A percentile compares a stretch with the other conserved stretches of the same genome.
Evolutionary conservation across 2,888 invertebrate genomes (phyloP).

Genomic region (Callosobruchus maculatus): DNA sequence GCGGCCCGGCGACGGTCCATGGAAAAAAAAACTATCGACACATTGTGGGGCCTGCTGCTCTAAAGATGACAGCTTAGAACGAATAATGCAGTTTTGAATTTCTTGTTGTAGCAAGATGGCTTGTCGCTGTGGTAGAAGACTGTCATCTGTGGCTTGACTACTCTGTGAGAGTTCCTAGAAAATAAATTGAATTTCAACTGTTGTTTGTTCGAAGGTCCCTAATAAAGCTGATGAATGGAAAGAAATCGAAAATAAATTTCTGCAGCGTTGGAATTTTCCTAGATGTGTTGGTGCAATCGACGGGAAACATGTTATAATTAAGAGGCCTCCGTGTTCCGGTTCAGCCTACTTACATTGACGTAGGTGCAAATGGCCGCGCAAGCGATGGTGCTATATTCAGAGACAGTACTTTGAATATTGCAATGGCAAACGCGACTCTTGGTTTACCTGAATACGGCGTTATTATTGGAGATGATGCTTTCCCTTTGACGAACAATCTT

Average conservation of each 20-base stretch:
- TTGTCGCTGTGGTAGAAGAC: constrained; percentile 1
- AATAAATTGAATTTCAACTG: too few relatives aligned
- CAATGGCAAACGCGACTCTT: constrained; percentile 6
- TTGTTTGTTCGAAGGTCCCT: constrained; percentile 6
- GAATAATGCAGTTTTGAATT: constrained; percentile 1
- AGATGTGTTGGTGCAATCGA: constrained; percentile 35
- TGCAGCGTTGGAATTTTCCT: constrained; percentile 27
- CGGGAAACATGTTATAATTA: constrained; percentile 35
- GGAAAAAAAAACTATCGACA: too few relatives aligned
- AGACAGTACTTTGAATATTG: constrained; percentile 6
- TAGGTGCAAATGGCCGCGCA: constrained; percentile 8
- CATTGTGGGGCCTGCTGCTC: too few relatives aligned
- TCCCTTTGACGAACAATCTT: constrained; percentile 6
- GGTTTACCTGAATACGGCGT: constrained; percentile 3
- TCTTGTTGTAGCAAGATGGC: background rate
- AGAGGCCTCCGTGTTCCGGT: constrained; percentile 30
- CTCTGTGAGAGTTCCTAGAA: too few relatives aligned
- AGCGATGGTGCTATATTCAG: constrained; percentile 8
- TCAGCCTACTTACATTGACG: constrained; percentile 12
- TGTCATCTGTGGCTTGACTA: too few relatives aligned
- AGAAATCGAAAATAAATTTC: constrained; percentile 4
- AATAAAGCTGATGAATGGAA: constrained; percentile 5
- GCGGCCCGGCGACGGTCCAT: too few relatives aligned
- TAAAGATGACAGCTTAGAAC: constrained; percentile 5
- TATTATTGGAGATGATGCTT: constrained; percentile 9